Base-by-base conservation (phyloP, 2,797 vertebrate species). In the Molossus alvarezi region DNA sequence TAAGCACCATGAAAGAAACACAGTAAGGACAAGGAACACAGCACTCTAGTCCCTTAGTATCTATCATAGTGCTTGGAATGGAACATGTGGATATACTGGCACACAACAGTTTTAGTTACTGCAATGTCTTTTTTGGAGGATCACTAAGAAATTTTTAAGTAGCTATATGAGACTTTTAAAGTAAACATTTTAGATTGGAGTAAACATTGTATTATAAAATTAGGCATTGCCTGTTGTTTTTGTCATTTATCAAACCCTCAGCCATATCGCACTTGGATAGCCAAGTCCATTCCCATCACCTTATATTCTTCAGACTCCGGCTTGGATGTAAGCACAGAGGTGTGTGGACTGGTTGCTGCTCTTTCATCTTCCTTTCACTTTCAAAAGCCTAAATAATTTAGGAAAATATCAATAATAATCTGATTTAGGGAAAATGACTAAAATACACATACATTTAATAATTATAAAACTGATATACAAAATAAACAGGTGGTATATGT, bases 241-340 rank as follows among this genome's bases (percentile, higher is more conserved):
- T 58, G 2, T 57, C 21, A 55, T 20, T 17, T 33, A 0, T 53
- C 57, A 65, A 18, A 48, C 3, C 4, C 25, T 57, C 27, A 25
- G 5, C 65, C 9, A 4, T 76, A 6, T 41, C 8, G 48, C 27
- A 33, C 6, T 37, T 88, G 37, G 0, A 15, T 64, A 23, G 7
- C 7, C 27, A 45, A 57, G 4, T 9, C 53, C 18, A 65, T 15
- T 21, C 8, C 17, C 14, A 2, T 51, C 33, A 5, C 29, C 71
- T 71, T 29, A 6, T n/a, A 2, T 11, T 51, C 7, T 37, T 37
- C 48, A 72, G 12, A 55, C 23, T 27, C 20, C 29, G 57, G 12
- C 1, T 37, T 57, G 12, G 7, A 13, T 41, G 14, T 58, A 17
- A 9, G 9, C 0, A 7, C 29, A 0, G 25, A 45, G 13, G 10